Evolutionary conservation across 2,113 vertebrate genomes (phyloP).

Genomic region (Tenebrosternarchus preto): DNA sequence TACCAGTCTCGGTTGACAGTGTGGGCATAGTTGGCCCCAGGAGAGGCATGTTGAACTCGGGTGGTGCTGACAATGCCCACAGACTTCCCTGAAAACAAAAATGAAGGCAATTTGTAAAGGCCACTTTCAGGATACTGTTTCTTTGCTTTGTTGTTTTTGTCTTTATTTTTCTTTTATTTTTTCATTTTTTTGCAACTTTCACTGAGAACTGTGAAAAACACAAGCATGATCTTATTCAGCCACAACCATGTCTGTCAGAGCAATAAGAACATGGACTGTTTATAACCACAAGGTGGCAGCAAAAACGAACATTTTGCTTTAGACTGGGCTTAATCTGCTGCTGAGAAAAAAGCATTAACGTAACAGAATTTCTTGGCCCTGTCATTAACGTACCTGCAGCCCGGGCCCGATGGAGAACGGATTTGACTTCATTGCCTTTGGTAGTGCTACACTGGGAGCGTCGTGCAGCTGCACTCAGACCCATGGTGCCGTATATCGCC

Average conservation of each 20-base stretch:
- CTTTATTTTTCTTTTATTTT: too few species aligned
- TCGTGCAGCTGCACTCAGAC: slow-evolving; percentile 68
- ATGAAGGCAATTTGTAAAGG: too few species aligned
- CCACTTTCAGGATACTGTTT: too few species aligned
- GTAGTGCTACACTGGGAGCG: slow-evolving; percentile 60
- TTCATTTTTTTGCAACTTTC: too few species aligned
- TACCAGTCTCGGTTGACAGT: slow-evolving; percentile 74
- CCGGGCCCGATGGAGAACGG: slow-evolving; percentile 75
- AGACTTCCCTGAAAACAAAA: slow-evolving; percentile 72
- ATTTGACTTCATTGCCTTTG: slow-evolving; percentile 73
- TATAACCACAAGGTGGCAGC: background rate
- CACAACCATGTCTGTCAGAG: too few species aligned
- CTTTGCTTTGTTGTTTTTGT: too few species aligned
- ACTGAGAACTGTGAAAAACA: too few species aligned
- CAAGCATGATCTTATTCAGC: background rate
- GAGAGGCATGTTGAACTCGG: slow-evolving; percentile 81
- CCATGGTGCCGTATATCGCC: slow-evolving; percentile 79
- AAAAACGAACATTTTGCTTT: background rate
- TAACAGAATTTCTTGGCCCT: too few species aligned
- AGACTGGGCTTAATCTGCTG: too few species aligned
- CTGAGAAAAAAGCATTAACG: too few species aligned
- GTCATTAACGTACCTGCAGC: slow-evolving; percentile 65
- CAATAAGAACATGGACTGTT: background rate
- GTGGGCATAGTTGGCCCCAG: slow-evolving; percentile 73
- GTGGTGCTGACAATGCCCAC: slow-evolving; percentile 80